phyloP scores from a whole-genome alignment of 2,797 vertebrate species.

The Poeciliopsis turneri region DNA sequence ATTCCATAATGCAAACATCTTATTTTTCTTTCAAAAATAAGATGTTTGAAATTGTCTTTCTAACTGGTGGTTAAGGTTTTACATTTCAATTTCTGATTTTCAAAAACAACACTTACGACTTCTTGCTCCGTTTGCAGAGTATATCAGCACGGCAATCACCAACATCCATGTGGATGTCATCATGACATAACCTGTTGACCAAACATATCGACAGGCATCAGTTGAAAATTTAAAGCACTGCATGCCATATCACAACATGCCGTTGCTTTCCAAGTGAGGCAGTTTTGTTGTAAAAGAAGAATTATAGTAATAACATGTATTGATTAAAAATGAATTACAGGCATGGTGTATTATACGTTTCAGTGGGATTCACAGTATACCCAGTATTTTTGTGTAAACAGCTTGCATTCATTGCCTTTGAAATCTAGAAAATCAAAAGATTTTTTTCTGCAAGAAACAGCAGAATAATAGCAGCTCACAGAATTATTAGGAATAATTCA shows the following conservation, averaged over 20 bases:
- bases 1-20: no score
- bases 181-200: slow-evolving; percentile 68
- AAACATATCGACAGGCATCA: slow-evolving; percentile 39
- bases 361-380: slow-evolving; percentile 34
- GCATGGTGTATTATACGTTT: slow-evolving; percentile 16
- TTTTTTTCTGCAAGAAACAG: neutral
- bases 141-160: slow-evolving; percentile 59
- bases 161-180: slow-evolving; percentile 70
- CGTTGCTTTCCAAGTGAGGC: neutral
- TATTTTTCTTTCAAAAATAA: slow-evolving; percentile 9
- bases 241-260: slow-evolving; percentile 26
- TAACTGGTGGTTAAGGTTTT: slow-evolving; percentile 37
- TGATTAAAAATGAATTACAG: slow-evolving; percentile 27
- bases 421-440: neutral
- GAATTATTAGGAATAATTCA: neutral
- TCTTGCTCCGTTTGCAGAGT: slow-evolving; percentile 42
- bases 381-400: slow-evolving; percentile 19
- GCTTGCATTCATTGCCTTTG: neutral
- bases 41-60: slow-evolving; percentile 19
- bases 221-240: slow-evolving; percentile 32
- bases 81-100: slow-evolving; percentile 37
- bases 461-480: neutral
- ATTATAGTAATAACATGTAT: slow-evolving; percentile 14
- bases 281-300: slow-evolving; percentile 9
- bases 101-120: slow-evolving; percentile 64